Evolutionary conservation across 2,888 invertebrate species (phyloP), one percentile per base, ranked within the genome.

Genomic region (Agelastica alni): DNA sequence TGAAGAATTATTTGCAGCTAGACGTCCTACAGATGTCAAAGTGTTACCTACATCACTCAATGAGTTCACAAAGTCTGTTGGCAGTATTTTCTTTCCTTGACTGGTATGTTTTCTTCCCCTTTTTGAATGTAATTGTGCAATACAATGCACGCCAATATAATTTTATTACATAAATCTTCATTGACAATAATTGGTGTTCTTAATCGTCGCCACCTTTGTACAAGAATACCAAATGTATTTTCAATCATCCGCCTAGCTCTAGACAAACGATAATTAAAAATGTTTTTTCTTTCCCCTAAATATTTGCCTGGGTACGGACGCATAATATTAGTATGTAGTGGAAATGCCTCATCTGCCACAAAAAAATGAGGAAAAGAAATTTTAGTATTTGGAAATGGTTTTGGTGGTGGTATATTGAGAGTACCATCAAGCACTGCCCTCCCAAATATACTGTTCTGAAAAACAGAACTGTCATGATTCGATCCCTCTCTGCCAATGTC

Each of bases 81-180:
- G 28, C 36, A 43, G 20, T 51, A 43, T 17, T 28, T 51, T 43
- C 51, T 20, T 9, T 51, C 18, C 3, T 30, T 13, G 3, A 22
- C 2, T 13, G 16, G 6, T 2, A 60, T 44, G 9, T 60, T 57
- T 47, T 58, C n/a, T 41, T 58, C 62, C 14, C 51, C 28, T 47
- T 53, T 54, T 47, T 61, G 61, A 13, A 63, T 17, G 31, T 49
- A 63, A 55, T 63, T 63, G 34, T 61, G 58, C 3, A 63, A 28
- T 10, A 60, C 60, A 17, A 61, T 55, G 16, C 52, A 44, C 17
- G 61, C 61, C 49, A 53, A 20, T 32, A 55, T 48, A 39, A 62
- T 62, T 41, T 41, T 28, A 14, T 53, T 36, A 34, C 53, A 42
- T 3, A 34, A 22, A 7, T 42, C 47, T n/a, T 6, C 37, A 37